A percentile compares a stretch with the other conserved stretches of the same genome.
Evolutionary conservation across 2,113 vertebrate genomes (phyloP).

Genomic region (Morone chrysops): DNA sequence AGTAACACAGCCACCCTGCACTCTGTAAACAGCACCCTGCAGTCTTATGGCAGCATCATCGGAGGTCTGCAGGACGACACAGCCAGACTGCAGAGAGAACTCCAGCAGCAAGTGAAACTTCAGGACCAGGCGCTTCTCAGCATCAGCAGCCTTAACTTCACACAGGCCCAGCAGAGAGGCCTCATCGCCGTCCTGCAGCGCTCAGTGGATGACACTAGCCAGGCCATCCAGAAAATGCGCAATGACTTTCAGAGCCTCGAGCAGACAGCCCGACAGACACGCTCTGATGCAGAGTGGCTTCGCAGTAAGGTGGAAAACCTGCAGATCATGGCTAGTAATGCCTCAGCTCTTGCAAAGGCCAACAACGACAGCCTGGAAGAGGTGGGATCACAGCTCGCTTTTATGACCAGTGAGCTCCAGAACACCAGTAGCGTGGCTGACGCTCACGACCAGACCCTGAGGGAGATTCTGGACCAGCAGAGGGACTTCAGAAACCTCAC

Average conservation of each 20-base stretch:
- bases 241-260: conserved; percentile 92
- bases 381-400: conserved; percentile 88
- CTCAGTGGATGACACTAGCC: conserved; percentile 90
- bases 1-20: conserved; percentile 89
- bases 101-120: conserved; percentile 90
- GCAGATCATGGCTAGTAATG: conserved; percentile 88
- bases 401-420: conserved; percentile 89
- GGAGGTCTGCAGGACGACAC: conserved; percentile 90
- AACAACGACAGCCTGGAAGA: conserved; percentile 94
- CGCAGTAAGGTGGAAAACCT: conserved; percentile 91
- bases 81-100: conserved; percentile 86
- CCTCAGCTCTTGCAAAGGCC: conserved; percentile 89
- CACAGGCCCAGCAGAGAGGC: conserved; percentile 91
- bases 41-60: conserved; percentile 87
- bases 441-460: conserved; percentile 89
- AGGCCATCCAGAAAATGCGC: conserved; percentile 90
- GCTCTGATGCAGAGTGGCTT: conserved; percentile 91
- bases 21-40: conserved; percentile 92
- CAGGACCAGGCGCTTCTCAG: conserved; percentile 88
- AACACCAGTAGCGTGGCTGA: conserved; percentile 91
- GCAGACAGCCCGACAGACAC: conserved; percentile 89
- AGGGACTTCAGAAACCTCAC: conserved; percentile 90
- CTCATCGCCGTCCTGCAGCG: conserved; percentile 88
- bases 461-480: conserved; percentile 91
- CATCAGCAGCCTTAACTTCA: conserved; percentile 92